Base-by-base conservation (phyloP, 2,113 vertebrate species). In the Oncorhynchus gorbuscha region DNA sequence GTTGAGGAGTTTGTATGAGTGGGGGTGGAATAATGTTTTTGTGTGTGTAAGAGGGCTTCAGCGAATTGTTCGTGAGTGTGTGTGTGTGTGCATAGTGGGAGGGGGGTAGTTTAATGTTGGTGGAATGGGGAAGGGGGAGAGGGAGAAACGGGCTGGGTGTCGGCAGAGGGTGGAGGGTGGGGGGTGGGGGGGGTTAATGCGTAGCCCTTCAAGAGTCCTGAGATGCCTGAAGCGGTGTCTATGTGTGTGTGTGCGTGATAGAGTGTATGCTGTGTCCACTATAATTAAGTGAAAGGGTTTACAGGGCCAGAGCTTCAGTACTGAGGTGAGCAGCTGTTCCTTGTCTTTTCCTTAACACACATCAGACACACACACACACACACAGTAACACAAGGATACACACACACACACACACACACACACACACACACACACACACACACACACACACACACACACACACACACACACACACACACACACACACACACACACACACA, bases 301-400 rank as follows among this genome's bases (percentile, higher is more conserved):
- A 85, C 79, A 85, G 84, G 85, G 80, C 76, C 66, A 65, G 39
- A 39, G 71, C 49, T 55, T 55, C 49, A 55, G 49, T 55, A 74
- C 82, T 78, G 87, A 91, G 83, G 84, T 88, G 85, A 91, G 88
- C 91, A 92, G 90, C 89, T 92, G 91, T 84, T 88, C 80, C 30
- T 72, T 73, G 59, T 81, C 67, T 79, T 79, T 79, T 79, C 71
- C 80, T 79, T 81, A 79, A 83, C 72, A 71, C 77, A 84, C 84
- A 51, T 80, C 68, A 81, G 80, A 65, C 72, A 73, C 69, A 69
- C 78, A 45, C 39, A 45, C 39, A 32, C 32, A 32, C 30, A 32
- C 1, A 30, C 30, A 28, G 28, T 28, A 28, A 30, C 30, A 8
- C 7, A 26, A 1, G 24, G 24, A 24, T 1, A 28, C 28, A 28